A percentile compares a stretch with the other conserved stretches of the same genome.
phyloP scores from a whole-genome alignment of 2,113 vertebrate genomes.

The Cololabis saira region DNA sequence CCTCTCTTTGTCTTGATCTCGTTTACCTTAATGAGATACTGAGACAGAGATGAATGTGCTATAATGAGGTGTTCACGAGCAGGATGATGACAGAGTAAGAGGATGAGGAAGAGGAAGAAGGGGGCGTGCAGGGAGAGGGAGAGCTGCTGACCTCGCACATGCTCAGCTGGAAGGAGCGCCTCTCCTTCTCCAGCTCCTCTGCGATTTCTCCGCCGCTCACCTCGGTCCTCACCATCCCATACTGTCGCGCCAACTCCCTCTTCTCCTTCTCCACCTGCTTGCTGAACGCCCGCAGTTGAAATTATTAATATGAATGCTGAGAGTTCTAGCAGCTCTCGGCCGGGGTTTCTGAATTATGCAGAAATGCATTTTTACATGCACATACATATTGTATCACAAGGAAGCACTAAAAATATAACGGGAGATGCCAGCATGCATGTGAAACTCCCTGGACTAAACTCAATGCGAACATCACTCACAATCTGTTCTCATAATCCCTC shows the following conservation, averaged over 20 bases:
- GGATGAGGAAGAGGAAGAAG: not conserved
- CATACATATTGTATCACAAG: not conserved
- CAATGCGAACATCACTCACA: slow-evolving; percentile 52
- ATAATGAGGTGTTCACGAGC: not conserved
- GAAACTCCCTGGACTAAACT: not conserved
- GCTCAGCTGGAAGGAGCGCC: slow-evolving; percentile 71
- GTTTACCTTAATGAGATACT: slow-evolving; percentile 75
- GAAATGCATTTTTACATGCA: not conserved
- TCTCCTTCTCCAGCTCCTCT: slow-evolving; percentile 73
- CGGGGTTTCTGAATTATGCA: slow-evolving; percentile 10
- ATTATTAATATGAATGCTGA: slow-evolving; percentile 2
- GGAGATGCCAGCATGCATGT: not conserved
- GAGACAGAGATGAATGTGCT: not conserved
- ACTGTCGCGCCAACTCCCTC: slow-evolving; percentile 70
- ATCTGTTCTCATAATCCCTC: slow-evolving; percentile 74
- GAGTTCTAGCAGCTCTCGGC: not conserved
- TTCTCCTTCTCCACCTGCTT: slow-evolving; percentile 78
- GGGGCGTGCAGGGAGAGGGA: not conserved
- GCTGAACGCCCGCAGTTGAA: slow-evolving; percentile 30
- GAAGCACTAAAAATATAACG: not conserved
- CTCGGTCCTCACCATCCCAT: slow-evolving; percentile 73
- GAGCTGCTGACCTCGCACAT: slow-evolving; percentile 68
- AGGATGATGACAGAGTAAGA: not conserved
- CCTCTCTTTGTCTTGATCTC: slow-evolving; percentile 75
- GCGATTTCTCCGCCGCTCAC: slow-evolving; percentile 73